Percentiles rank a stretch among this genome's conserved stretches.
phyloP scores from a whole-genome alignment of 2,888 invertebrate genomes.

The Stegana nigrithorax region DNA sequence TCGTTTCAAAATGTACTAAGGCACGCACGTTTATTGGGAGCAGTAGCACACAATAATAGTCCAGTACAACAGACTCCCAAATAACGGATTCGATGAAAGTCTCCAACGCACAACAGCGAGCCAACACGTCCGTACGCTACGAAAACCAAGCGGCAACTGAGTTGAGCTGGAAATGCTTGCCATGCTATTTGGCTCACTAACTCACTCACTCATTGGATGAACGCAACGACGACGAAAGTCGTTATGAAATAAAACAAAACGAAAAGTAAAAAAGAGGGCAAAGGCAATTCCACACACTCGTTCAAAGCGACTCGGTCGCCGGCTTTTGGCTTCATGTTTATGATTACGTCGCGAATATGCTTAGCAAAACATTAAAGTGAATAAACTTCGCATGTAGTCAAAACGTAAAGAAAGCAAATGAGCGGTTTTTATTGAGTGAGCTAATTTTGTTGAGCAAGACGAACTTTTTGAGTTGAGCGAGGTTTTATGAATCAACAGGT shows the following conservation, averaged over 20 bases:
- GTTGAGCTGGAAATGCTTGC: conserved; percentile 22
- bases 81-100: background rate
- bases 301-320: background rate
- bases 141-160: conserved; percentile 58
- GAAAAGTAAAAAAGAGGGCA: conserved; percentile 2
- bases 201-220: background rate
- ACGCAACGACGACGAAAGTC: too few species aligned
- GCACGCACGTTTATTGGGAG: conserved; percentile 5
- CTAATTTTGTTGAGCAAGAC: background rate
- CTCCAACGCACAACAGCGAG: background rate
- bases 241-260: conserved; percentile 2
- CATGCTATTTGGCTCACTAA: conserved; percentile 12
- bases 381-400: background rate
- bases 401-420: background rate
- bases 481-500: conserved; percentile 5
- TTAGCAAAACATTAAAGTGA: conserved; percentile 8
- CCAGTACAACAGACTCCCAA: background rate
- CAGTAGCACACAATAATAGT: background rate
- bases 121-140: conserved; percentile 45
- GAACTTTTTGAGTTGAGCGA: background rate
- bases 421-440: background rate
- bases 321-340: background rate
- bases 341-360: conserved; percentile 13
- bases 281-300: conserved; percentile 29
- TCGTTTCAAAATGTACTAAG: background rate